Evolutionary conservation across 2,888 invertebrate species (phyloP).

Genomic region (Oscheius onirici): DNA sequence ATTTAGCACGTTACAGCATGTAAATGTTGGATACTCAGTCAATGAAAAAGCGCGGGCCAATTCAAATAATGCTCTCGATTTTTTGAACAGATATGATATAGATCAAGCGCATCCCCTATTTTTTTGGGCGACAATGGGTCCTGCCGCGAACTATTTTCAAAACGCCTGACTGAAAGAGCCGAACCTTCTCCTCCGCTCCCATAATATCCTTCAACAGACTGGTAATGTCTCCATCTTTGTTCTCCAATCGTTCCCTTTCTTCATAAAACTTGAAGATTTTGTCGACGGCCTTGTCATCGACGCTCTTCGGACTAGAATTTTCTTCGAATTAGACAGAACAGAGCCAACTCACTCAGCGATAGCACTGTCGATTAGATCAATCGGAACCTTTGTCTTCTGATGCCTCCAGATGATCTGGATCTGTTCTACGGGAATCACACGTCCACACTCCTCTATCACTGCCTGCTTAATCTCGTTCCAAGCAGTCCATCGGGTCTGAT

Average conservation of each 20-base stretch:
- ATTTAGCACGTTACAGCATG: too few relatives aligned
- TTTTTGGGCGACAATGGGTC: not conserved
- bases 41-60: too few relatives aligned
- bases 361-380: not conserved
- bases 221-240: not conserved
- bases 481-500: constrained; percentile 12
- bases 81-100: not conserved
- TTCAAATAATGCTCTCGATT: not conserved
- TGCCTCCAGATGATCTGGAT: constrained; percentile 20
- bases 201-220: not conserved
- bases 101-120: not conserved
- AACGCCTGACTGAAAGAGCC: too few relatives aligned
- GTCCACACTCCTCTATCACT: not conserved
- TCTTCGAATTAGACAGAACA: not conserved
- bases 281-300: constrained; percentile 4
- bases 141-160: too few relatives aligned
- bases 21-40: too few relatives aligned
- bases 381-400: not conserved
- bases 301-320: not conserved
- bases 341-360: not conserved
- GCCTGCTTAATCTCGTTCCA: constrained; percentile 2
- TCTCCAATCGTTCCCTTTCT: not conserved
- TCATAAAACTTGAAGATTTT: not conserved
- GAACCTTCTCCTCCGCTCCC: not conserved
- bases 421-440: constrained; percentile 2